These are phyloP conservation scores for Hyla sarda DNA, from an alignment of 2,113 vertebrate species.

Conservation along the genomic window DNA sequence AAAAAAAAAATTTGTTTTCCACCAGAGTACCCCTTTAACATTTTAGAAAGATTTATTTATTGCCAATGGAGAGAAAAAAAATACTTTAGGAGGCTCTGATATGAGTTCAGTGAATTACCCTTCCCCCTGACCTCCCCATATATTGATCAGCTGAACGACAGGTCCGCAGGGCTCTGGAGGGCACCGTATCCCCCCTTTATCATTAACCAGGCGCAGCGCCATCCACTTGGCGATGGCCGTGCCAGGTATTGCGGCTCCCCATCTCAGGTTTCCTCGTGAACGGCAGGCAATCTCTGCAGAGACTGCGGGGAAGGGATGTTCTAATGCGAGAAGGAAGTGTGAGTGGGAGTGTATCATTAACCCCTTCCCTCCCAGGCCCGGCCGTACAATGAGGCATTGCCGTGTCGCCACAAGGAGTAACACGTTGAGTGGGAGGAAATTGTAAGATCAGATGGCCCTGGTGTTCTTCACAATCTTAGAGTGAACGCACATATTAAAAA, in stretches of 20 bases:
- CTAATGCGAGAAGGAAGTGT: constrained; percentile 5
- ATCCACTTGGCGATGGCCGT: neutral
- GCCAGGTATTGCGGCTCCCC: neutral
- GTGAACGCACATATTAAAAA: constrained; percentile 14
- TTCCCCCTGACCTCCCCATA: no score
- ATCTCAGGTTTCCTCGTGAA: neutral
- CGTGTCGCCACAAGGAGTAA: no score
- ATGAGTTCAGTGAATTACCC: no score
- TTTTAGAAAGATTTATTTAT: no score
- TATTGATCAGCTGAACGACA: no score
- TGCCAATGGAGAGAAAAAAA: no score
- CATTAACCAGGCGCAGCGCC: neutral
- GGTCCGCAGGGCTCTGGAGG: no score
- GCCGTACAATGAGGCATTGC: neutral
- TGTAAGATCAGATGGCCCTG: neutral
- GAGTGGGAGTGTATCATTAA: neutral
- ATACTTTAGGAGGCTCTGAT: no score
- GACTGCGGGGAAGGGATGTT: constrained; percentile 13
- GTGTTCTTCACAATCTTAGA: neutral
- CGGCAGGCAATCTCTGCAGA: neutral
- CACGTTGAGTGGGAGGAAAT: neutral
- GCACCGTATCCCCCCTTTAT: no score
- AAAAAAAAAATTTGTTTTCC: no score
- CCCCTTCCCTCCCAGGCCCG: neutral
- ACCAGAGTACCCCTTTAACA: no score